Evolutionary conservation across 2,888 invertebrate species (phyloP).

Genomic region (Oscheius sp.): DNA sequence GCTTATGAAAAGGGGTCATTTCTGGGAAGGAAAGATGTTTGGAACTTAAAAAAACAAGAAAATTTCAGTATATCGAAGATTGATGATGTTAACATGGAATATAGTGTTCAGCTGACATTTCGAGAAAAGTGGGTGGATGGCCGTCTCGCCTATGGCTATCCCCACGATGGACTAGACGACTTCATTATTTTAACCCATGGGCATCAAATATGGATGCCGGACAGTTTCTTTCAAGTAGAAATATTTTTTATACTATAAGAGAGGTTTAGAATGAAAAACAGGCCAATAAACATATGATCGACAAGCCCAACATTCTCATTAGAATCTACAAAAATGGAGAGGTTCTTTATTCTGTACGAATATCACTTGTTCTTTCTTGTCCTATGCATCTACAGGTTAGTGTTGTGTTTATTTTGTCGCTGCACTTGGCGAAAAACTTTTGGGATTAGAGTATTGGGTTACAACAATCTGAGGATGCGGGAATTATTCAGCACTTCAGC

Average conservation of each 20-base stretch:
- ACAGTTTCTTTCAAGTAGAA: constrained; percentile 80
- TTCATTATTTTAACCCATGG: constrained; percentile 69
- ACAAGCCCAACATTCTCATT: constrained; percentile 83
- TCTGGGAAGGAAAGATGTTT: neutral
- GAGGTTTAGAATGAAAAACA: constrained; percentile 88
- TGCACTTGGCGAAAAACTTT: constrained; percentile 21
- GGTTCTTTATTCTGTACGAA: constrained; percentile 76
- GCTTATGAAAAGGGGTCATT: neutral
- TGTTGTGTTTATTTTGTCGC: neutral
- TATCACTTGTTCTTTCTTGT: constrained; percentile 92
- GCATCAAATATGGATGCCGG: constrained; percentile 95
- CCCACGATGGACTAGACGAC: constrained; percentile 49
- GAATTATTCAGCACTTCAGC: constrained; percentile 15
- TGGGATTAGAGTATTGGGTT: neutral
- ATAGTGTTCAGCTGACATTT: constrained; percentile 92
- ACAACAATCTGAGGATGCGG: constrained; percentile 19
- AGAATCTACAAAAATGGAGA: constrained; percentile 83
- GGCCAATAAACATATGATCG: constrained; percentile 79
- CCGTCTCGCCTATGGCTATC: constrained; percentile 73
- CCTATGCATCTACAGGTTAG: constrained; percentile 92
- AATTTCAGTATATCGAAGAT: constrained; percentile 68
- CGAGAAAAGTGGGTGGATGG: constrained; percentile 97
- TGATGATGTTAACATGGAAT: constrained; percentile 70
- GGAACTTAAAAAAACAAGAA: too few species aligned
- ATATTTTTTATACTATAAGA: neutral